Evolutionary conservation across 2,797 vertebrate species (phyloP).

Genomic region (Pseudotriccus pelzelni): DNA sequence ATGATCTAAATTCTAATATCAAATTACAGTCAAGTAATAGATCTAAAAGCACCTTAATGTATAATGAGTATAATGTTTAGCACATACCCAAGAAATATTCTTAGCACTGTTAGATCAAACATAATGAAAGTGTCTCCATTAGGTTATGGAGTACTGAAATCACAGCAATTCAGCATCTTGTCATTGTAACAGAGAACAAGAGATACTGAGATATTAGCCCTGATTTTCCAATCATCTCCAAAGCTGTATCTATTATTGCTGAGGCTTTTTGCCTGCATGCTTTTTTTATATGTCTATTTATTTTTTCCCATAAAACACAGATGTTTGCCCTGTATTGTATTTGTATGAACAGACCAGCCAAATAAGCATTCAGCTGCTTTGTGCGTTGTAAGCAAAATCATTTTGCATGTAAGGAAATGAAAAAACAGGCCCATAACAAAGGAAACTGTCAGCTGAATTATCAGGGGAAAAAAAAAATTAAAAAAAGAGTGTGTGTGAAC

Average conservation of each 20-base stretch:
- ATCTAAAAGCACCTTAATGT: neutral
- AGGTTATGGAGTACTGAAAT: constrained; percentile 15
- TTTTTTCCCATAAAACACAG: neutral
- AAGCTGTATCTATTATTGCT: neutral
- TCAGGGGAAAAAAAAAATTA: neutral
- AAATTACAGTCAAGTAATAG: neutral
- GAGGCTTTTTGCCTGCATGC: neutral
- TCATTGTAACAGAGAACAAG: neutral
- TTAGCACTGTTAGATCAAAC: neutral
- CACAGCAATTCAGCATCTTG: neutral
- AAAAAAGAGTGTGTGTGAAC: neutral
- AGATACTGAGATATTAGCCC: neutral
- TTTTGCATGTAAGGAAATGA: neutral
- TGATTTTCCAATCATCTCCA: neutral
- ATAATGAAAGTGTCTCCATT: neutral
- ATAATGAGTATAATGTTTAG: neutral
- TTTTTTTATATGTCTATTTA: neutral
- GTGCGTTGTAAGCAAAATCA: neutral
- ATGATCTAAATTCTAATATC: neutral
- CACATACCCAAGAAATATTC: neutral
- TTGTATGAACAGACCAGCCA: neutral
- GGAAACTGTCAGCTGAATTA: neutral
- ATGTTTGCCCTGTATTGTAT: constrained; percentile 10
- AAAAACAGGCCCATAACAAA: neutral
- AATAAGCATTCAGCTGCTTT: neutral